Conservation (phyloP, 2,797 vertebrate species). For the Brotula barbata region DNA sequence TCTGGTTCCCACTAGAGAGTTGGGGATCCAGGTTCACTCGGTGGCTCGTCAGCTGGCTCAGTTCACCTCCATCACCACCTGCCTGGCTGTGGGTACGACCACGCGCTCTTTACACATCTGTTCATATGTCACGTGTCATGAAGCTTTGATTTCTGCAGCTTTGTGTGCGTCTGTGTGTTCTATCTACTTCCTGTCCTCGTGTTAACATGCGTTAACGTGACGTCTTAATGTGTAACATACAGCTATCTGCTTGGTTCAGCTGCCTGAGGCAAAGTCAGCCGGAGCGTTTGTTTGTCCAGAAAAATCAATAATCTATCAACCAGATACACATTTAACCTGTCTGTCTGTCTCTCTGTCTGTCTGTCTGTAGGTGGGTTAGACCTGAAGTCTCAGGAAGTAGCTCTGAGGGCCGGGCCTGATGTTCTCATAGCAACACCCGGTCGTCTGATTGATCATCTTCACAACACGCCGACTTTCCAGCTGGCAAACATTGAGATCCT, state of each 20-base stretch:
- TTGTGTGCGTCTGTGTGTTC: too few species aligned
- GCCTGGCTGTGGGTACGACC: conserved; percentile 89
- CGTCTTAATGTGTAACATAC: too few species aligned
- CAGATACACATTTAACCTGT: too few species aligned
- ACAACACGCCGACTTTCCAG: conserved; percentile 96
- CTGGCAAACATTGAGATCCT: conserved; percentile 91
- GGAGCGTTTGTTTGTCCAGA: too few species aligned
- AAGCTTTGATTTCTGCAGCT: too few species aligned
- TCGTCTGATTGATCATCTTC: conserved; percentile 93
- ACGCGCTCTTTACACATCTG: not conserved
- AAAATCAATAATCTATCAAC: too few species aligned
- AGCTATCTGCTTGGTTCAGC: too few species aligned
- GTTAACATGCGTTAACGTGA: too few species aligned
- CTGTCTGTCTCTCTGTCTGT: too few species aligned
- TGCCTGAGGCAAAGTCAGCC: too few species aligned
- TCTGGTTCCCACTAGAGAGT: conserved; percentile 93
- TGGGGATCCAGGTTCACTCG: conserved; percentile 96
- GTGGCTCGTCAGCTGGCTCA: conserved; percentile 91
- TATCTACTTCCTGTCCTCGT: too few species aligned
- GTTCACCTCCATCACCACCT: conserved; percentile 89
- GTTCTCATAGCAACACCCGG: conserved; percentile 95
- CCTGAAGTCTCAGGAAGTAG: conserved; percentile 92
- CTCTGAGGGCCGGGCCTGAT: conserved; percentile 88
- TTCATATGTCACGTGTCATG: too few species aligned
- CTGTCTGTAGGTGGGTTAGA: conserved; percentile 87